Evolutionary conservation across 2,113 vertebrate species (phyloP).

Genomic region (Trematocara macrostoma): DNA sequence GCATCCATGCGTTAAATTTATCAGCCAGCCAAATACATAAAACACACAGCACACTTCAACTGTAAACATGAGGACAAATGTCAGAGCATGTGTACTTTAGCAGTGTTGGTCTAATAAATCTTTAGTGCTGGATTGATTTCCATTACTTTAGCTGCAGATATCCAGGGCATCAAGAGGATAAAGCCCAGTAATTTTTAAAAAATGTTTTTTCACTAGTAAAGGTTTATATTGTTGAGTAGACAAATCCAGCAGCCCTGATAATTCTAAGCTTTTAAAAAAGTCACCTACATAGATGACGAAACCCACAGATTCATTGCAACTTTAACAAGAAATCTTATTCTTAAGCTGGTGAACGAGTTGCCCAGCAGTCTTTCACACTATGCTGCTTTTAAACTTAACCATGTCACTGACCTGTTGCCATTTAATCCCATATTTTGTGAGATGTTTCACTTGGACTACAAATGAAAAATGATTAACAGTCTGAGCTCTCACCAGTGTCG

Average conservation of each 20-base stretch:
- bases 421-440: not conserved
- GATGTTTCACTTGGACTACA: not conserved
- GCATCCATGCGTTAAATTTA: not conserved
- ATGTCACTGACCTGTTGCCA: not conserved
- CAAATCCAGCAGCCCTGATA: not conserved
- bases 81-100: not conserved
- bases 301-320: not conserved
- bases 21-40: not conserved
- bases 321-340: not conserved
- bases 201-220: not conserved
- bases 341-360: not conserved
- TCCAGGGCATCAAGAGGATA: not conserved
- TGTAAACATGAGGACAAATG: not conserved
- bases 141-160: not conserved
- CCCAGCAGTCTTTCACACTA: not conserved
- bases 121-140: not conserved
- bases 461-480: not conserved
- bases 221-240: not conserved
- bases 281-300: not conserved
- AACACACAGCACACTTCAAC: not conserved
- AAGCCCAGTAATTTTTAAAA: fast-evolving
- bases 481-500: slow-evolving; percentile 75
- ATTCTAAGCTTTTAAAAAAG: not conserved
- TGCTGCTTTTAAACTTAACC: not conserved
- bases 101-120: not conserved